Conservation (phyloP, 37 sponge, comb jelly and placozoan species). For the Ianthella basta region DNA sequence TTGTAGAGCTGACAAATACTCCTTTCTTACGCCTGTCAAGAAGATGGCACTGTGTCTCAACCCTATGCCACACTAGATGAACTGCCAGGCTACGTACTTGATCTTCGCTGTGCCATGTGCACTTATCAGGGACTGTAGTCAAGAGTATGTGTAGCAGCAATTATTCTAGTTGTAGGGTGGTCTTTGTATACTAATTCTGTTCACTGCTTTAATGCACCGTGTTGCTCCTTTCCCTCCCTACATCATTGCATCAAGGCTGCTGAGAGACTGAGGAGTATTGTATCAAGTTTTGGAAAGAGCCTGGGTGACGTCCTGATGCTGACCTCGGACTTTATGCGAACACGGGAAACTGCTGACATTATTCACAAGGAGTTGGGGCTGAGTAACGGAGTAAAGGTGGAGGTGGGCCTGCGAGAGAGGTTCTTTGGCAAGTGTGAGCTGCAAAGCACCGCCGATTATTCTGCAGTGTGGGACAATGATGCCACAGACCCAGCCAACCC, state of each 20-base stretch:
- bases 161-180: too few relatives aligned
- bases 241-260: not conserved
- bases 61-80: too few relatives aligned
- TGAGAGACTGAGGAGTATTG: not conserved
- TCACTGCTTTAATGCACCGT: not conserved
- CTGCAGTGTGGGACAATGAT: slow-evolving; percentile 18
- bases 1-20: too few relatives aligned
- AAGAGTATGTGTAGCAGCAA: too few relatives aligned
- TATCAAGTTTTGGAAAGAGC: not conserved
- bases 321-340: slow-evolving; percentile 33
- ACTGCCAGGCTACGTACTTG: too few relatives aligned
- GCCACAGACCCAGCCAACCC: not conserved
- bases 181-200: not conserved
- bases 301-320: slow-evolving; percentile 8
- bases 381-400: not conserved
- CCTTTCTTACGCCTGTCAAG: too few relatives aligned
- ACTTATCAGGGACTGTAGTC: too few relatives aligned
- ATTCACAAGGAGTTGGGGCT: not conserved
- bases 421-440: slow-evolving; percentile 43
- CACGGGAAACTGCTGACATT: slow-evolving; percentile 11
- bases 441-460: not conserved
- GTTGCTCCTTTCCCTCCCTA: too few relatives aligned
- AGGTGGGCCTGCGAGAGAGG: slow-evolving; percentile 21
- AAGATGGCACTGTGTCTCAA: too few relatives aligned
- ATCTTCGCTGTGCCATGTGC: too few relatives aligned